Evolutionary conservation across 2,888 invertebrate species (phyloP), one percentile per base, ranked within the genome.

Genomic region (Coenonympha glycerion): DNA sequence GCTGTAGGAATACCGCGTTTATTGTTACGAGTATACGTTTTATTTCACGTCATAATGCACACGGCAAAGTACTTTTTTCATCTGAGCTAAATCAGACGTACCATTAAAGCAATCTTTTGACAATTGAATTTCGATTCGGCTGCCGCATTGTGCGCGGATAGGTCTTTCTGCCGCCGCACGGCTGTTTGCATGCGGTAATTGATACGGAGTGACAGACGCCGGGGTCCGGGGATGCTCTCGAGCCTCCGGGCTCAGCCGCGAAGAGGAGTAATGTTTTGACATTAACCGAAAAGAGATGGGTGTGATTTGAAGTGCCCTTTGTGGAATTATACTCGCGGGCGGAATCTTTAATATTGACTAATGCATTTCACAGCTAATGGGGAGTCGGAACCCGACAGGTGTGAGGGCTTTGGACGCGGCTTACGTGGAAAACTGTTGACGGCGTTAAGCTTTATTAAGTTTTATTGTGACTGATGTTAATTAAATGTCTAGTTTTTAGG

Each of bases 231-330:
- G n/a, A n/a, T n/a, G n/a, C n/a, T 70, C 73, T 71, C 64, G 80
- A 75, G 83, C 81, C 83, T 78, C 77, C 72, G 77, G n/a, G n/a
- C n/a, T n/a, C n/a, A n/a, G 76, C 68, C 63, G 67, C 61, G 54
- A 70, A 73, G 77, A 75, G 75, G 69, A 74, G 78, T 77, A 75
- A 79, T 86, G 83, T 86, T 86, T 83, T 87, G 87, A 86, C 86
- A 84, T 86, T 72, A 71, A 78, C 73, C 78, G 76, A 82, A 78
- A 79, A 75, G 80, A 79, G 80, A 81, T 83, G 86, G 86, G 86
- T 86, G 87, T 86, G 87, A 86, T 86, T 85, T 85, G 83, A 79
- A 87, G 86, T 79, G 87, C 84, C 84, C 86, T 86, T 86, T 87
- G 86, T 86, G 86, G 86, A 85, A 86, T 87, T 87, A 87, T 78